A percentile compares a stretch with the other conserved stretches of the same genome.
These are phyloP conservation scores for Bedellia somnulentella DNA, from an alignment of 2,888 invertebrate genomes.

Conservation along the genomic window DNA sequence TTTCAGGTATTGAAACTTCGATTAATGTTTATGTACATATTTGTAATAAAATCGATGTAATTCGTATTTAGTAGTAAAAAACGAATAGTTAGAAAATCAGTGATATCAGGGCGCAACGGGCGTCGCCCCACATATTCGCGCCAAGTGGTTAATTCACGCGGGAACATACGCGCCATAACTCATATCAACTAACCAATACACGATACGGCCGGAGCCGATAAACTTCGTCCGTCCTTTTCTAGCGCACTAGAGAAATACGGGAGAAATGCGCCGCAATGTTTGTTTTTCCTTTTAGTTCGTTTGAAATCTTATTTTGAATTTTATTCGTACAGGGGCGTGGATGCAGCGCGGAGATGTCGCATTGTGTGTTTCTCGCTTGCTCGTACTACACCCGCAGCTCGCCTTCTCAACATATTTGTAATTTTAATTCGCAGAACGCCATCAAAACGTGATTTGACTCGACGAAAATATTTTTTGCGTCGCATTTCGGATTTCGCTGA, in stretches of 20 bases:
- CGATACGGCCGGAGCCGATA: slow-evolving; percentile 23
- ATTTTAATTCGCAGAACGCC: slow-evolving; percentile 58
- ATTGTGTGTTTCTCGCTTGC: slow-evolving; percentile 56
- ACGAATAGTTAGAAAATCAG: too few relatives aligned
- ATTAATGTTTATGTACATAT: too few relatives aligned
- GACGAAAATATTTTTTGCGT: slow-evolving; percentile 43
- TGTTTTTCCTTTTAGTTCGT: slow-evolving; percentile 55
- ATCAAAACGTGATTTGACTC: slow-evolving; percentile 54
- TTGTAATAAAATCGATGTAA: too few relatives aligned
- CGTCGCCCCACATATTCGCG: slow-evolving; percentile 43
- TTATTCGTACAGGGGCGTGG: slow-evolving; percentile 59
- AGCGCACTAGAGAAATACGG: slow-evolving; percentile 42
- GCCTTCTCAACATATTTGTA: slow-evolving; percentile 53
- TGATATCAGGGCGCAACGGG: too few relatives aligned
- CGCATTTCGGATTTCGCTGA: slow-evolving; percentile 40
- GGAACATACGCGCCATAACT: slow-evolving; percentile 50
- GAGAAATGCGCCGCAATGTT: slow-evolving; percentile 27
- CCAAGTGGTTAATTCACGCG: slow-evolving; percentile 55
- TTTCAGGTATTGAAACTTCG: too few relatives aligned
- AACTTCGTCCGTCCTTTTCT: slow-evolving; percentile 37
- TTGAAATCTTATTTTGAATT: slow-evolving; percentile 60
- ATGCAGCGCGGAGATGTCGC: slow-evolving; percentile 60
- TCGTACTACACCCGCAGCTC: slow-evolving; percentile 19
- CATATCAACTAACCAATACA: slow-evolving; percentile 44
- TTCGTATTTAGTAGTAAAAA: too few relatives aligned